Conservation (phyloP, 2,113 vertebrate species). For the Eubucco bourcierii region DNA sequence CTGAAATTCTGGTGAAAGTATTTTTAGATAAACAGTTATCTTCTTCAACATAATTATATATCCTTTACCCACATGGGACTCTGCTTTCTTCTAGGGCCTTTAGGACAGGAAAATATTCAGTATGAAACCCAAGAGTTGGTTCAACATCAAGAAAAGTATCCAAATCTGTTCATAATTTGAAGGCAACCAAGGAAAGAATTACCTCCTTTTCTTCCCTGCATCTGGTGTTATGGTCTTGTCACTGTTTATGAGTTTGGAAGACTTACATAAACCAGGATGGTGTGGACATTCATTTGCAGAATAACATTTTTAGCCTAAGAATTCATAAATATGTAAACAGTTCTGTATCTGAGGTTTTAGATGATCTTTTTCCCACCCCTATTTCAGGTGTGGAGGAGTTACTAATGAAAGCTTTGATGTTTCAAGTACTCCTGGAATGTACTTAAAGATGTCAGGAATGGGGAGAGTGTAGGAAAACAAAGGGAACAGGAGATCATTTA, state of each 20-base stretch:
- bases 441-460: background rate
- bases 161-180: background rate
- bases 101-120: background rate
- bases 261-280: background rate
- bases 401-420: background rate
- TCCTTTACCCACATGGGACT: background rate
- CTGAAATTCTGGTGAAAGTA: background rate
- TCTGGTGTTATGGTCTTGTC: background rate
- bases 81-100: background rate
- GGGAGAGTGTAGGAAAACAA: background rate
- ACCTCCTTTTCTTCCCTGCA: background rate
- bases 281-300: background rate
- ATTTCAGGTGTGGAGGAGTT: background rate
- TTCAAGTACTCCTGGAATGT: background rate
- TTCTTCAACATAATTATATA: background rate
- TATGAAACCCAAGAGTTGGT: background rate
- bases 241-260: background rate
- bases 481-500: background rate
- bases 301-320: background rate
- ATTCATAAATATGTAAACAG: background rate
- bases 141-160: background rate
- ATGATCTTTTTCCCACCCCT: background rate
- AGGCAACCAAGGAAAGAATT: background rate
- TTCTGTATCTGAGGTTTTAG: background rate
- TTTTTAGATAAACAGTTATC: background rate